These are phyloP conservation scores for Apodemia mormo DNA, from an alignment of 2,888 invertebrate species.

Conservation along the genomic window DNA sequence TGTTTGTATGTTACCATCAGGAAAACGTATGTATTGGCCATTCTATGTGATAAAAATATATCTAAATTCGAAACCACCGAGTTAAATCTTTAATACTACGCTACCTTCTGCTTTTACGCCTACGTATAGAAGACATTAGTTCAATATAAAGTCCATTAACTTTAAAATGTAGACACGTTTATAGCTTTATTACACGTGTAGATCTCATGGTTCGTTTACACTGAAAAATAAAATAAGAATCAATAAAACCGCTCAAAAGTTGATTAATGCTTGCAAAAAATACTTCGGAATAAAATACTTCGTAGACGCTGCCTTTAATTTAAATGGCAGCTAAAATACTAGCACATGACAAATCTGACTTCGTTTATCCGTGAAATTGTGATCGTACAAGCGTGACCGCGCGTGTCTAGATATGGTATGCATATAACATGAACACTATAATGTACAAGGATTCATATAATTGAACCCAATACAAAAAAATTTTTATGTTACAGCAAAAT, in stretches of 20 bases:
- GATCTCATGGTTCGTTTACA: slow-evolving; percentile 17
- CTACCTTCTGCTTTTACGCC: neutral
- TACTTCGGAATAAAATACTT: neutral
- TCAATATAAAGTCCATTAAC: neutral
- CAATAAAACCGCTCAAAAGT: neutral
- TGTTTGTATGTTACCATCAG: too few relatives aligned
- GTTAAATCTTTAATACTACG: too few relatives aligned
- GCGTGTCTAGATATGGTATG: slow-evolving; percentile 50
- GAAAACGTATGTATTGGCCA: too few relatives aligned
- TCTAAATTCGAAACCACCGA: too few relatives aligned
- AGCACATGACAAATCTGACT: slow-evolving; percentile 57
- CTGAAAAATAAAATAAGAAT: slow-evolving; percentile 9
- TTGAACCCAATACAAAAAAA: neutral
- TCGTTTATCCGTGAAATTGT: slow-evolving; percentile 75
- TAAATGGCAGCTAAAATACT: slow-evolving; percentile 7
- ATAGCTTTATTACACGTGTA: slow-evolving; percentile 7
- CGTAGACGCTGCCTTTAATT: neutral
- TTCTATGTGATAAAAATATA: too few relatives aligned
- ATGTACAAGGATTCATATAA: neutral
- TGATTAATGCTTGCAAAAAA: slow-evolving; percentile 17
- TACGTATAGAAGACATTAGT: neutral
- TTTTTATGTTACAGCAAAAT: neutral
- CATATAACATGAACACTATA: slow-evolving; percentile 37
- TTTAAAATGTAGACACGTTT: neutral
- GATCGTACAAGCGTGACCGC: slow-evolving; percentile 64